phyloP scores from a whole-genome alignment of 1,140 invertebrate genomes.

The Panagrolaimus sp. region DNA sequence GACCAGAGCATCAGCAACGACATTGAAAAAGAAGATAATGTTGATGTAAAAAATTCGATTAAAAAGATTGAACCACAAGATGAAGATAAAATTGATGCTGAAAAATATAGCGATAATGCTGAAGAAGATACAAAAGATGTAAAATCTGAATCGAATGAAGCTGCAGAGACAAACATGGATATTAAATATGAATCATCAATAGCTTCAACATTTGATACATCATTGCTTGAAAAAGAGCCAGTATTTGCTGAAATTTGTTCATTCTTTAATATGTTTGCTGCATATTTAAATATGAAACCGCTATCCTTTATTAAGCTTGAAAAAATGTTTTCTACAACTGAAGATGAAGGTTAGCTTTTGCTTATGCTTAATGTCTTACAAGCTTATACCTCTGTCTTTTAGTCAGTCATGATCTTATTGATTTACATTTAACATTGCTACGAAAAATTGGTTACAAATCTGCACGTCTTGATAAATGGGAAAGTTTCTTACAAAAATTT shows the following conservation, averaged over 20 bases:
- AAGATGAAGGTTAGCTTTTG: constrained; percentile 33
- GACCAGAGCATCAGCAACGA: constrained; percentile 76
- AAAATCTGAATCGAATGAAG: background rate
- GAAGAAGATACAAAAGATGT: background rate
- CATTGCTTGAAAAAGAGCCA: constrained; percentile 31
- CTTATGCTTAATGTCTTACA: background rate
- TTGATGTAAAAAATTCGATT: constrained; percentile 1
- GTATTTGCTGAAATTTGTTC: constrained; percentile 39
- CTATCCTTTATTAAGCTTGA: constrained; percentile 32
- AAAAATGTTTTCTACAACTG: constrained; percentile 27
- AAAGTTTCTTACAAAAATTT: constrained; percentile 35
- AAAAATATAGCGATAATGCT: background rate
- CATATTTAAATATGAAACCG: constrained; percentile 31
- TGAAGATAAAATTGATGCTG: background rate
- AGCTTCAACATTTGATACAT: too few species aligned
- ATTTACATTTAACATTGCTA: constrained; percentile 37
- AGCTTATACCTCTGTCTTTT: constrained; percentile 14
- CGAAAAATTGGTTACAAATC: constrained; percentile 37
- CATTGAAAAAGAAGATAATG: constrained; percentile 49
- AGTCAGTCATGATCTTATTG: constrained; percentile 37
- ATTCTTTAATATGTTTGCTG: constrained; percentile 42
- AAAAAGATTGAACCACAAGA: background rate
- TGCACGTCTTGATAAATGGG: constrained; percentile 35
- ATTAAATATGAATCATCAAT: background rate
- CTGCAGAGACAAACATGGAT: background rate